phyloP scores from a whole-genome alignment of 2,113 vertebrate species.

The human region GRCh38 chr19:32098501-32099000 shows the following conservation, averaged over 20 bases:
- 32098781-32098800: neutral
- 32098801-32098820: neutral
- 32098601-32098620: neutral
- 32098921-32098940: neutral
- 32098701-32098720: neutral
- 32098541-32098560: neutral
- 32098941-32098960: neutral
- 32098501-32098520: neutral
- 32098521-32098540: neutral
- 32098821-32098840: neutral
- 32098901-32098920: neutral
- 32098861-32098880: neutral
- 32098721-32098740: neutral
- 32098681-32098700: neutral
- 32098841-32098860: neutral
- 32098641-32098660: neutral
- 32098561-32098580: neutral
- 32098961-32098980: neutral
- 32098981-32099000: neutral
- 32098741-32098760: neutral
- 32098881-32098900: neutral
- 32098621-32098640: neutral
- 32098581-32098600: neutral
- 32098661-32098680: neutral
- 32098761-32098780: neutral